A percentile compares a stretch with the other conserved stretches of the same genome.
Evolutionary conservation across 2,797 vertebrate genomes (phyloP).

Genomic region (Microhierax caerulescens): DNA sequence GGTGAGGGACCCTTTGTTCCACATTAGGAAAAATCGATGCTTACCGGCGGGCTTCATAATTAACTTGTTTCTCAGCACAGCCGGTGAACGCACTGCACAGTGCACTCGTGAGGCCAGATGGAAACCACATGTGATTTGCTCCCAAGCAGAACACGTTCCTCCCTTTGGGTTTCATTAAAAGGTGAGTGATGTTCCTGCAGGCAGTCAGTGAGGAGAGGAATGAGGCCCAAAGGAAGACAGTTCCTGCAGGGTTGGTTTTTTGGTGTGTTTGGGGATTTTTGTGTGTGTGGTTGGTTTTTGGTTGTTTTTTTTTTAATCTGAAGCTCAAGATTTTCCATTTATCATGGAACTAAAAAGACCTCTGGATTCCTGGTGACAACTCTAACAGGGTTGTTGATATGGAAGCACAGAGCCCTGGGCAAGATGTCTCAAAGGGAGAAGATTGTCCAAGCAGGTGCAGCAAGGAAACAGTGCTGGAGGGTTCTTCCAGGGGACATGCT

Average conservation of each 20-base stretch:
- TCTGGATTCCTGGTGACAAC: neutral
- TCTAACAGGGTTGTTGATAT: neutral
- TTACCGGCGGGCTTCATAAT: neutral
- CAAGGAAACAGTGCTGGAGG: neutral
- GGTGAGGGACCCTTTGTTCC: neutral
- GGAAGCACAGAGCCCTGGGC: neutral
- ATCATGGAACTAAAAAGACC: neutral
- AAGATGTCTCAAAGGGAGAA: neutral
- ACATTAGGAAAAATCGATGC: neutral
- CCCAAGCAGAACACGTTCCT: neutral
- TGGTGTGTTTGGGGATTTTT: neutral
- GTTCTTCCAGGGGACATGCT: neutral
- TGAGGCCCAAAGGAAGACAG: neutral
- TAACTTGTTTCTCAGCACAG: neutral
- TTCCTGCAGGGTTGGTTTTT: neutral
- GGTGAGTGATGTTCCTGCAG: conserved; percentile 3
- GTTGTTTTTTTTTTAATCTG: neutral
- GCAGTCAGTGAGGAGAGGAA: neutral
- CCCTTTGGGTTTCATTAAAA: conserved; percentile 40
- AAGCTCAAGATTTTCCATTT: neutral
- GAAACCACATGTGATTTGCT: conserved; percentile 8
- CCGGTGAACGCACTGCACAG: accelerated
- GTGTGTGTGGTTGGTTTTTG: no score
- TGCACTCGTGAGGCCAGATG: neutral
- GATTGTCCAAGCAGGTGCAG: neutral